phyloP scores from a whole-genome alignment of 2,113 vertebrate species.

The Amphiprion ocellaris region DNA sequence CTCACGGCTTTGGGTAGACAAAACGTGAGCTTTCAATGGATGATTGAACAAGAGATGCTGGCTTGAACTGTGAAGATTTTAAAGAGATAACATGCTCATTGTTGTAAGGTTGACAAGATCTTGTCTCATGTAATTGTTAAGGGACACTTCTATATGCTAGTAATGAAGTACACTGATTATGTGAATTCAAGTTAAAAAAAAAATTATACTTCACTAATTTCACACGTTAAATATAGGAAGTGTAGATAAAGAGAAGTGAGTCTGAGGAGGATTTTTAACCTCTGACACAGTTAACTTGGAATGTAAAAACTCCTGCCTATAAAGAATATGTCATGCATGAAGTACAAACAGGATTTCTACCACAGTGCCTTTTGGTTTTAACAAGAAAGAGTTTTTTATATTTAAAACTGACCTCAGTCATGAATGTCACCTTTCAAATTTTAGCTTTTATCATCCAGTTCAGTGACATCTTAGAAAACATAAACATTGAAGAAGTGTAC shows the following conservation, averaged over 20 bases:
- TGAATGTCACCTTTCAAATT: neutral
- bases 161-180: neutral
- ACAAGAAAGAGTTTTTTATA: neutral
- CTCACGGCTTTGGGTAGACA: conserved; percentile 71
- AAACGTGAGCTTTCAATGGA: conserved; percentile 55
- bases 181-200: neutral
- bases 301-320: neutral
- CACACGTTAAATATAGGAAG: neutral
- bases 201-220: neutral
- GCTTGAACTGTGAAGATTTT: conserved; percentile 20
- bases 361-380: neutral
- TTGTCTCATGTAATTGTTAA: neutral
- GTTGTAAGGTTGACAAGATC: neutral
- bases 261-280: neutral
- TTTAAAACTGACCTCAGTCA: neutral
- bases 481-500: neutral
- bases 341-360: neutral
- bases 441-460: conserved; percentile 5
- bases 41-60: conserved; percentile 35
- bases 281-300: neutral
- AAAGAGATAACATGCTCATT: conserved; percentile 15
- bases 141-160: neutral
- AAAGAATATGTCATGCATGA: neutral
- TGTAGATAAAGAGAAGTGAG: neutral
- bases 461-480: neutral